phyloP scores from a whole-genome alignment of 2,113 vertebrate genomes.

The Formicarius rufipectus region DNA sequence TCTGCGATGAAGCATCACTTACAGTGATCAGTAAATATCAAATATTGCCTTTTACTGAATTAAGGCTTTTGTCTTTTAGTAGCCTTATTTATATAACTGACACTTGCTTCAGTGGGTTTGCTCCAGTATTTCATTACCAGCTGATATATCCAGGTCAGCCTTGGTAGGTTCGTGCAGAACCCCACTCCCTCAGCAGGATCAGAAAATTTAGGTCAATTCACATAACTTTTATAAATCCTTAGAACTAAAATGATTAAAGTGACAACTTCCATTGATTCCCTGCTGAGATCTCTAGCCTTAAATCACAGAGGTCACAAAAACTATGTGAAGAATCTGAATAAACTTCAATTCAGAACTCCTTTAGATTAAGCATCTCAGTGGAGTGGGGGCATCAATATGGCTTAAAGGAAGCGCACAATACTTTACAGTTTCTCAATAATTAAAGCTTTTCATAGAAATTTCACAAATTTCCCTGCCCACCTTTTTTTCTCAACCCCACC shows the following conservation, averaged over 20 bases:
- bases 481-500: background rate
- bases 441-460: background rate
- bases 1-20: background rate
- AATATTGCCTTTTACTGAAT: background rate
- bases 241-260: constrained; percentile 26
- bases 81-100: constrained; percentile 16
- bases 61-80: background rate
- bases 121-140: background rate
- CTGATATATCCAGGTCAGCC: constrained; percentile 27
- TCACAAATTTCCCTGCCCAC: background rate
- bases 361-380: background rate
- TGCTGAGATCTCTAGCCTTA: background rate
- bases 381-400: background rate
- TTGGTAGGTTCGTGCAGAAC: background rate
- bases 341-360: background rate
- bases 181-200: constrained; percentile 28
- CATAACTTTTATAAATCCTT: constrained; percentile 1
- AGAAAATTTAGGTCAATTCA: constrained; percentile 1
- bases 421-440: background rate
- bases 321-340: constrained; percentile 26
- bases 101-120: background rate
- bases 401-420: background rate
- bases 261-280: constrained; percentile 11
- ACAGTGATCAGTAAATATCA: background rate
- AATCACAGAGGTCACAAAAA: background rate